Percentiles rank a stretch among this genome's conserved stretches.
Conservation (phyloP, 1,140 invertebrate species). For the Lepidurus couesii region DNA sequence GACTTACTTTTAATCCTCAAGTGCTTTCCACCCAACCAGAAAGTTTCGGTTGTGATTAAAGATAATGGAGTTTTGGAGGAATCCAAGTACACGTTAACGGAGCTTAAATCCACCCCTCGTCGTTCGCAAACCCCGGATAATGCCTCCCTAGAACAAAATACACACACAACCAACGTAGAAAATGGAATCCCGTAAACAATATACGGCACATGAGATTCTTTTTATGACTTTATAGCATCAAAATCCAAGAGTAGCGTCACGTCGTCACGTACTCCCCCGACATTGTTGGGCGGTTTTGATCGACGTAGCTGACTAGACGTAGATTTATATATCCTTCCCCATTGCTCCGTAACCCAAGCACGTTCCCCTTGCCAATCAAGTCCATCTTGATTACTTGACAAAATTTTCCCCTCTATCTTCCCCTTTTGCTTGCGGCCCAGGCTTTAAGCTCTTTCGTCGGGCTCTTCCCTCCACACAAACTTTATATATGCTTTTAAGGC, state of each 20-base stretch:
- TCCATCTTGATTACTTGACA: conserved; percentile 19
- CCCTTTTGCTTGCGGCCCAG: neutral
- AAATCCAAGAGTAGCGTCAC: neutral
- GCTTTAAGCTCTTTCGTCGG: neutral
- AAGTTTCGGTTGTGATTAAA: conserved; percentile 56
- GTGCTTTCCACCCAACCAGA: conserved; percentile 62
- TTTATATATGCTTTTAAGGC: neutral
- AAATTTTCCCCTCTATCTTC: conserved; percentile 16
- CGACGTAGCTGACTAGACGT: neutral
- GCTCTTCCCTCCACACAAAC: neutral
- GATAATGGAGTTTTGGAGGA: conserved; percentile 56
- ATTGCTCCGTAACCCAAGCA: neutral
- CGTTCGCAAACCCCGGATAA: conserved; percentile 54
- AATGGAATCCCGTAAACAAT: neutral
- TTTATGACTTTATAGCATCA: neutral
- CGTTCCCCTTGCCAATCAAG: conserved; percentile 16
- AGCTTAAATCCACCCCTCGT: conserved; percentile 54
- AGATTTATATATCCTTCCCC: neutral
- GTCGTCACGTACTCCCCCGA: neutral
- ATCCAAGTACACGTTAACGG: conserved; percentile 60
- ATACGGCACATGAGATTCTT: neutral
- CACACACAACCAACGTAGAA: conserved; percentile 32
- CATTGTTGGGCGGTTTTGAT: neutral
- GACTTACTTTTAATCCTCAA: conserved; percentile 57
- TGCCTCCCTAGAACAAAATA: conserved; percentile 48